These are phyloP conservation scores for Hirtodrosophila duncani DNA, from an alignment of 2,888 invertebrate species.

Conservation along the genomic window DNA sequence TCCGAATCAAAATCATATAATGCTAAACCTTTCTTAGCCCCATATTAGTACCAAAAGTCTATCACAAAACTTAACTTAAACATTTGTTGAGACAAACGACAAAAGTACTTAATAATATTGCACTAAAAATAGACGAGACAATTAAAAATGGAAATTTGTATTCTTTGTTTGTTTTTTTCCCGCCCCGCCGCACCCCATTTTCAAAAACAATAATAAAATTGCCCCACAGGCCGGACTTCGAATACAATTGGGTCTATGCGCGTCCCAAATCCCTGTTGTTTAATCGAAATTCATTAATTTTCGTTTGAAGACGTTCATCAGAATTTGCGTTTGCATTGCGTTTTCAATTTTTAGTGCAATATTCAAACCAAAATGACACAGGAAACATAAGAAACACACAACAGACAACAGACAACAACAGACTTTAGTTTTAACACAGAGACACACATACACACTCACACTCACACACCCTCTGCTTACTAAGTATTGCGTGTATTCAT, in stretches of 20 bases:
- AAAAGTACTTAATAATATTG: slow-evolving; percentile 77
- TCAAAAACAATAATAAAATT: slow-evolving; percentile 25
- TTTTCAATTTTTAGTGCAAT: slow-evolving; percentile 27
- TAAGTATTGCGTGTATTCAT: too few species aligned
- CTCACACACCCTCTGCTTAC: neutral
- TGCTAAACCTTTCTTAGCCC: too few species aligned
- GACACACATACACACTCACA: slow-evolving; percentile 17
- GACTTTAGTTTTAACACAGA: too few species aligned
- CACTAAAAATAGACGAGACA: slow-evolving; percentile 60
- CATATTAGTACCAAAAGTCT: too few species aligned
- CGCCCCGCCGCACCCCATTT: neutral
- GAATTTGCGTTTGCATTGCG: slow-evolving; percentile 10
- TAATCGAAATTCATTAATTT: slow-evolving; percentile 72
- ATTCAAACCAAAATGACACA: slow-evolving; percentile 9
- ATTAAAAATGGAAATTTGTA: neutral
- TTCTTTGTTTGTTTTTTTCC: slow-evolving; percentile 16
- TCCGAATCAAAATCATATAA: too few species aligned
- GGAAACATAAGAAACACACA: too few species aligned
- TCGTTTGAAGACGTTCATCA: slow-evolving; percentile 46
- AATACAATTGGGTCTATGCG: slow-evolving; percentile 76
- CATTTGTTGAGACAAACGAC: too few species aligned
- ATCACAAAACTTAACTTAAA: too few species aligned
- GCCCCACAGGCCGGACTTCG: slow-evolving; percentile 64
- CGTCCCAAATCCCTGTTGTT: slow-evolving; percentile 75
- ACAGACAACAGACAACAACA: too few species aligned